Conservation (phyloP, 2,888 invertebrate genomes). For the Caenorhabditis afra region DNA sequence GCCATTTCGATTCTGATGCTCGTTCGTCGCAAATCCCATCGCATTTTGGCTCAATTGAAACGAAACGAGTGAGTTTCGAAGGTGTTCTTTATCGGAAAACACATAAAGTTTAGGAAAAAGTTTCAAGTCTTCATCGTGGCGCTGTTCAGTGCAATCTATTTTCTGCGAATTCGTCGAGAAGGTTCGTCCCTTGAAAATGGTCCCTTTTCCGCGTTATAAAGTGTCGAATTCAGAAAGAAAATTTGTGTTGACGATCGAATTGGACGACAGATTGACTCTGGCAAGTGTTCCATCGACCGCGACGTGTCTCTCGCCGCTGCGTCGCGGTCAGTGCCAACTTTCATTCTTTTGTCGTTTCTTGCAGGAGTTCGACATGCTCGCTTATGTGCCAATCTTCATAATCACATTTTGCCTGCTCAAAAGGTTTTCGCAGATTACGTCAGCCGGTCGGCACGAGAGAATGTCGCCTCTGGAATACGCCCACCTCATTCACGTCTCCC, state of each 20-base stretch:
- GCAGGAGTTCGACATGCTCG: constrained; percentile 20
- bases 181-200: too few relatives aligned
- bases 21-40: too few relatives aligned
- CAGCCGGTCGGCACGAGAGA: neutral
- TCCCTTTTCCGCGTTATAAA: too few relatives aligned
- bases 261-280: too few relatives aligned
- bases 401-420: neutral
- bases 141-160: neutral
- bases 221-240: too few relatives aligned
- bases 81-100: neutral
- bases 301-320: too few relatives aligned
- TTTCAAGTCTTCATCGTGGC: neutral
- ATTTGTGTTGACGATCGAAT: too few relatives aligned
- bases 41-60: neutral
- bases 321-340: too few relatives aligned
- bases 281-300: too few relatives aligned
- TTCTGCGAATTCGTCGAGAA: neutral
- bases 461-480: neutral
- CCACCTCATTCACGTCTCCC: neutral
- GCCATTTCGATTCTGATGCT: constrained; percentile 8
- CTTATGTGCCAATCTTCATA: constrained; percentile 9
- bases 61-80: neutral
- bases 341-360: neutral
- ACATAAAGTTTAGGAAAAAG: neutral
- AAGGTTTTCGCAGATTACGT: neutral